These are phyloP conservation scores for Chinchilla lanigera DNA, from an alignment of 2,113 vertebrate genomes.

Conservation along the genomic window DNA sequence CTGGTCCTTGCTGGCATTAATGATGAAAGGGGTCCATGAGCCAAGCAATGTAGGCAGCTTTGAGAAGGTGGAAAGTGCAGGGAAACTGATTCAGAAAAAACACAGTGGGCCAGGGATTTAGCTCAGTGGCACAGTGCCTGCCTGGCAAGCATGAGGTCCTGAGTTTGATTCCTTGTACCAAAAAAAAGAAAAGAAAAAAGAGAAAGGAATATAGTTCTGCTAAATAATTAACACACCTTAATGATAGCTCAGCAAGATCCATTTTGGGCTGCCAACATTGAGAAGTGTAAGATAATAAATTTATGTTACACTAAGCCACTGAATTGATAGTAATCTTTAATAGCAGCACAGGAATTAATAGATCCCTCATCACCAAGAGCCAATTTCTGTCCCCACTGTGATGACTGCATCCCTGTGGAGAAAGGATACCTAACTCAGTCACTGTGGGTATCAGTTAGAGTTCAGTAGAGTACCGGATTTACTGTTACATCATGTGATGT, in stretches of 20 bases:
- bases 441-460: background rate
- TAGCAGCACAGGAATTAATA: background rate
- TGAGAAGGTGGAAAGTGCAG: background rate
- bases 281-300: background rate
- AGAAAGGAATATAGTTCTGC: background rate
- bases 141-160: no score
- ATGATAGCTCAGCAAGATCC: background rate
- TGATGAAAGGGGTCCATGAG: background rate
- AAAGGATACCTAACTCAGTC: background rate
- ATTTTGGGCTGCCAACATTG: background rate
- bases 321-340: background rate
- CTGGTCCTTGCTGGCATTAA: background rate
- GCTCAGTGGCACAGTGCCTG: no score
- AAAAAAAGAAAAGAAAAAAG: no score
- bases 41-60: background rate
- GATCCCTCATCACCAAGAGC: background rate
- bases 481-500: background rate
- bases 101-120: no score
- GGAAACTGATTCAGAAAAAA: background rate
- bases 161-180: no score
- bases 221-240: background rate
- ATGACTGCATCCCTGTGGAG: background rate
- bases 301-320: background rate
- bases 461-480: background rate
- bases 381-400: background rate